Evolutionary conservation across 2,888 invertebrate species (phyloP).

Genomic region (Acleris literana): DNA sequence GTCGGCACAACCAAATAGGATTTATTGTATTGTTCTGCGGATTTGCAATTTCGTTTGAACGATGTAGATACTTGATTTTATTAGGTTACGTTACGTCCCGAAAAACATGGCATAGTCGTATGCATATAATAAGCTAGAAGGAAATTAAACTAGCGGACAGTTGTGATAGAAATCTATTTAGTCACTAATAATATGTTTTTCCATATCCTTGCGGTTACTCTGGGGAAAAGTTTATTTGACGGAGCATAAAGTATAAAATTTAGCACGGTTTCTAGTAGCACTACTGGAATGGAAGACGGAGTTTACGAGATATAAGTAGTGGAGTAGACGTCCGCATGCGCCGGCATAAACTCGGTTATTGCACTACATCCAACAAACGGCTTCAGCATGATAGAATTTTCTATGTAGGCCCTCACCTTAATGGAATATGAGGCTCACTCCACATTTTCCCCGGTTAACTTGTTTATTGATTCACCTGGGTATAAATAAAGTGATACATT

Average conservation of each 20-base stretch:
- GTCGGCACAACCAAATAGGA: conserved; percentile 31
- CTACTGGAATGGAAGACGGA: not conserved
- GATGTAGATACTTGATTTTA: conserved; percentile 9
- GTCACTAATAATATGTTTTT: no score
- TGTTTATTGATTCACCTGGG: conserved; percentile 16
- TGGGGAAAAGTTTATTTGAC: not conserved
- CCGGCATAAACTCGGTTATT: conserved; percentile 22
- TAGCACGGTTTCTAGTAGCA: not conserved
- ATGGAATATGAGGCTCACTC: conserved; percentile 9
- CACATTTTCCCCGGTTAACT: conserved; percentile 2
- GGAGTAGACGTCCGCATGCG: not conserved
- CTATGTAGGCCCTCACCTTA: conserved; percentile 10
- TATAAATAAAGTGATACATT: conserved; percentile 19
- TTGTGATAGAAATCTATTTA: no score
- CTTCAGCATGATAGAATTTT: conserved; percentile 13
- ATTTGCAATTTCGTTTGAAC: conserved; percentile 19
- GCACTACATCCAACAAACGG: conserved; percentile 19
- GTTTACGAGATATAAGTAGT: conserved; percentile 18
- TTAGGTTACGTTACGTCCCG: no score
- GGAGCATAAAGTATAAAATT: not conserved
- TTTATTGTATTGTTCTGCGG: conserved; percentile 26
- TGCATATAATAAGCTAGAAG: no score
- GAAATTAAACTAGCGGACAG: no score
- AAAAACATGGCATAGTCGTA: no score
- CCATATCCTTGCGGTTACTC: no score